Base-by-base conservation (phyloP, 2,888 invertebrate species). In the Hydrotaea diabolus region DNA sequence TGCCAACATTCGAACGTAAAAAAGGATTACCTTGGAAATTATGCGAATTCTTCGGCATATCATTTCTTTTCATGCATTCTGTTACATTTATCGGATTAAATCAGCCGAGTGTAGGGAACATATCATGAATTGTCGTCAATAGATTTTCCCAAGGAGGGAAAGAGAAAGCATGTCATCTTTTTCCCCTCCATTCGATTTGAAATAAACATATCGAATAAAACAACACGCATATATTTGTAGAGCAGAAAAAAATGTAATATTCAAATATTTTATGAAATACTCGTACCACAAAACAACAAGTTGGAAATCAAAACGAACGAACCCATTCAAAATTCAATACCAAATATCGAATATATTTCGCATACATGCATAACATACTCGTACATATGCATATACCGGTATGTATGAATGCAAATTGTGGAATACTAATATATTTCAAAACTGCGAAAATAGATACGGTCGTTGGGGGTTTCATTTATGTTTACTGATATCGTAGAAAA, bases 401-500 rank as follows among this genome's bases (percentile, higher is more conserved):
- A 39, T 39, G 39, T 39, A 49, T 49, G n/a, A n/a, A 49, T 49
- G 49, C 49, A 49, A 49, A 49, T 49, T 49, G 13, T 39, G 39
- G 39, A 8, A 39, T 39, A 13, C 39, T 39, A 3, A 8, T 8
- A 39, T 39, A 31, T 31, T 31, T 43, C 3, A n/a, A 49, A 49
- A 8, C 49, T 49, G 49, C 49, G 49, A 49, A 49, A 49, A 49
- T 49, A 49, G 49, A 49, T 49, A 49, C n/a, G n/a, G n/a, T n/a
- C n/a, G 49, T 31, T 31, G n/a, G n/a, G n/a, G n/a, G n/a, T 43
- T 43, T 43, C 43, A 13, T 43, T 43, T 43, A 43, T 43, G 2
- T 43, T 49, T n/a, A 7, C 5, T 49, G 13, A n/a, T 49, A 49
- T 49, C 49, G 7, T 49, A 49, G 13, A 49, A 49, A 49, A n/a